These are phyloP conservation scores for Petrolisthes cinctipes DNA, from an alignment of 2,888 invertebrate genomes.

Conservation along the genomic window DNA sequence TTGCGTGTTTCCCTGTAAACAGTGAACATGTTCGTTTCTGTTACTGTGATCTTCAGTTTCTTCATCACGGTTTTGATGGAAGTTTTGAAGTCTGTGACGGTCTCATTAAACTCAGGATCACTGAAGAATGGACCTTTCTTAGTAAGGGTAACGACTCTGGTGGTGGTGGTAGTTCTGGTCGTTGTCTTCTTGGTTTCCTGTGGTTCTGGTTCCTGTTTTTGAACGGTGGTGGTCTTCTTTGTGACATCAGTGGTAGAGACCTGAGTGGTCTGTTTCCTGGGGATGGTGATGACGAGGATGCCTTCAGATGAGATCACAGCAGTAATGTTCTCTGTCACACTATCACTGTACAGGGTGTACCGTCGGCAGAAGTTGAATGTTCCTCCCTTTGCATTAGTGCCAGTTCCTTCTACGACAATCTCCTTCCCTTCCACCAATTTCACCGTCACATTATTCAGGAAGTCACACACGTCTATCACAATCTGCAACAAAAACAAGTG, in stretches of 20 bases:
- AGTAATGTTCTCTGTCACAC: constrained; percentile 6
- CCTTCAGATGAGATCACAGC: constrained; percentile 39
- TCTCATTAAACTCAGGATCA: constrained; percentile 16
- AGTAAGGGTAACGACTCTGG: constrained; percentile 5
- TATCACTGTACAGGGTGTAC: constrained; percentile 25
- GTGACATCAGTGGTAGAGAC: neutral
- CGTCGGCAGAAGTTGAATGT: constrained; percentile 35
- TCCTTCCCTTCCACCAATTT: constrained; percentile 9
- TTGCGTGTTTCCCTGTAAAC: constrained; percentile 17
- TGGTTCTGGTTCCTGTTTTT: neutral
- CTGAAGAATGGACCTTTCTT: constrained; percentile 29
- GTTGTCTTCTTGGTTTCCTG: constrained; percentile 2
- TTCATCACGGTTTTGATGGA: constrained; percentile 23
- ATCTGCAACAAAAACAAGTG: neutral
- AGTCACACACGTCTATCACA: constrained; percentile 39
- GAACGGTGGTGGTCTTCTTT: neutral
- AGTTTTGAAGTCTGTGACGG: constrained; percentile 21
- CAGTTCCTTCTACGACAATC: constrained; percentile 3
- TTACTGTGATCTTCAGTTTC: constrained; percentile 13
- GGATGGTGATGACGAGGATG: constrained; percentile 28
- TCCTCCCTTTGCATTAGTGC: constrained; percentile 1
- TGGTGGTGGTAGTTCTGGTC: constrained; percentile 10
- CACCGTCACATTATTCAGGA: constrained; percentile 21
- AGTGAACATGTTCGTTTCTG: constrained; percentile 12
- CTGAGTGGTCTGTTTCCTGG: neutral